Percentiles rank a stretch among this genome's conserved stretches.
phyloP scores from a whole-genome alignment of 2,888 invertebrate species.

The Homarus gammarus region DNA sequence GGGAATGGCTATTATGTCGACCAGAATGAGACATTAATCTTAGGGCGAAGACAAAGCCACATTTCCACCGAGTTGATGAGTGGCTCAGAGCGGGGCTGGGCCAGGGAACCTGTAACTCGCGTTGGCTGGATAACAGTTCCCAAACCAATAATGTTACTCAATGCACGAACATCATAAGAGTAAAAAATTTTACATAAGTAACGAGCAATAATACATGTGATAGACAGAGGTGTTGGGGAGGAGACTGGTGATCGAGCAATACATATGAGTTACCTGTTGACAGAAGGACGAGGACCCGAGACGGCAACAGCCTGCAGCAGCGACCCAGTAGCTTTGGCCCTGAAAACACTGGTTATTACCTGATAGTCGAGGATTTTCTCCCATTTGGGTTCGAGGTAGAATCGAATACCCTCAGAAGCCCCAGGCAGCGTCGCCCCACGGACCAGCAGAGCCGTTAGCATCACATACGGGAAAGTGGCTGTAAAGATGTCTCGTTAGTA shows the following conservation, averaged over 20 bases:
- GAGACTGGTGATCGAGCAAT: constrained; percentile 52
- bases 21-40: constrained; percentile 35
- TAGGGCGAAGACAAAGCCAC: neutral
- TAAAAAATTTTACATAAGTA: constrained; percentile 41
- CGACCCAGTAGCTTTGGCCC: constrained; percentile 68
- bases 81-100: neutral
- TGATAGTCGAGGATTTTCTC: constrained; percentile 83
- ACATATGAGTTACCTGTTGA: constrained; percentile 50
- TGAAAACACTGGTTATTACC: constrained; percentile 77
- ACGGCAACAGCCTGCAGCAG: constrained; percentile 49
- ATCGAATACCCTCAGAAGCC: constrained; percentile 85
- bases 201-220: constrained; percentile 44
- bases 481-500: constrained; percentile 77
- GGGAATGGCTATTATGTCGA: constrained; percentile 22
- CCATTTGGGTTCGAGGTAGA: constrained; percentile 88
- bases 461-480: constrained; percentile 81
- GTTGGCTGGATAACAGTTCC: neutral
- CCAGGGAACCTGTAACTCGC: constrained; percentile 10
- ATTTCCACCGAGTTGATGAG: neutral
- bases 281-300: constrained; percentile 22
- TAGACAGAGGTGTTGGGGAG: constrained; percentile 66
- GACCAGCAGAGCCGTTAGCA: constrained; percentile 80
- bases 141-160: constrained; percentile 16
- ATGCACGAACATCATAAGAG: constrained; percentile 41
- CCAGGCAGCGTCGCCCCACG: constrained; percentile 83